Evolutionary conservation across 2,797 vertebrate genomes (phyloP).

Genomic region (Lemur catta): DNA sequence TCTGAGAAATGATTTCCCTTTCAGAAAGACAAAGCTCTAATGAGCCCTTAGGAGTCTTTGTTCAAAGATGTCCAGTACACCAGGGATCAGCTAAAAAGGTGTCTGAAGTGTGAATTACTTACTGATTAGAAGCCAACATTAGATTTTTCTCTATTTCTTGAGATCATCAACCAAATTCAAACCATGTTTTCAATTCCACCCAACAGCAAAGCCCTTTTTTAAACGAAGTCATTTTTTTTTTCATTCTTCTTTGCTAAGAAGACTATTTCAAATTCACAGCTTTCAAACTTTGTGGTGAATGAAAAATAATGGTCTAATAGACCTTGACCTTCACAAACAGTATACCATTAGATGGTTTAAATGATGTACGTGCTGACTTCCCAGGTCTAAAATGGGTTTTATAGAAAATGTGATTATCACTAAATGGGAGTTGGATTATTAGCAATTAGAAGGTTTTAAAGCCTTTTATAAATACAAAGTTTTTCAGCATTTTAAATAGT

Average conservation of each 20-base stretch:
- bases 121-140: conserved; percentile 67
- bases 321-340: conserved; percentile 46
- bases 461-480: conserved; percentile 39
- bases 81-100: conserved; percentile 43
- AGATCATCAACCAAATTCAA: conserved; percentile 59
- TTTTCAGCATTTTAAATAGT: conserved; percentile 45
- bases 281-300: conserved; percentile 48
- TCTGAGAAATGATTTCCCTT: conserved; percentile 35
- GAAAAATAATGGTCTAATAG: conserved; percentile 58
- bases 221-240: not conserved
- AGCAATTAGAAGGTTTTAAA: conserved; percentile 46
- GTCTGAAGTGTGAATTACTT: conserved; percentile 63
- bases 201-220: not conserved
- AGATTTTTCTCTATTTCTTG: conserved; percentile 33
- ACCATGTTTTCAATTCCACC: conserved; percentile 37
- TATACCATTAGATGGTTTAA: conserved; percentile 54
- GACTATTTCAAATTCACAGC: conserved; percentile 48
- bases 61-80: conserved; percentile 60
- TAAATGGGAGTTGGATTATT: conserved; percentile 39
- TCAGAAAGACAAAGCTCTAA: conserved; percentile 58
- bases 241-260: not conserved
- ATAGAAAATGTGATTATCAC: conserved; percentile 38
- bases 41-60: conserved; percentile 45
- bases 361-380: conserved; percentile 24
- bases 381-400: conserved; percentile 16